Conservation (phyloP, 2,888 invertebrate genomes). For the Abscondita cerata region DNA sequence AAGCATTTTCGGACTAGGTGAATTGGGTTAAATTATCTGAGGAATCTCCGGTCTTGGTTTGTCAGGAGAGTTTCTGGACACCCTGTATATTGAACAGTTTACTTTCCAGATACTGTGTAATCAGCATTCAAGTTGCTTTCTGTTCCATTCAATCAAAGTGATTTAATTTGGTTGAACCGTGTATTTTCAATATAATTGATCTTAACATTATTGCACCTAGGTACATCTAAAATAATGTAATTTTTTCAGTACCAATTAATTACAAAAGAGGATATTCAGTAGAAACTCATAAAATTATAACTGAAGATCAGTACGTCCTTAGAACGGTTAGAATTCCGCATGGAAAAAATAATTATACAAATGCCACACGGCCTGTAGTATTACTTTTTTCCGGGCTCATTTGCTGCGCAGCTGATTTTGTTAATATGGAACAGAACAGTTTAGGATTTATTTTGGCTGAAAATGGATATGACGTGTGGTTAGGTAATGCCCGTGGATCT, state of each 20-base stretch:
- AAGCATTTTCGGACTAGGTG: too few species aligned
- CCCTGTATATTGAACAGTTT: too few species aligned
- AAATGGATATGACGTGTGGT: constrained; percentile 19
- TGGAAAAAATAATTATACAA: neutral
- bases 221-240: neutral
- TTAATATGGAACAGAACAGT: neutral
- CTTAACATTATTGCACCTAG: neutral
- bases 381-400: neutral
- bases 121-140: too few species aligned
- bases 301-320: neutral
- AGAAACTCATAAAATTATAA: neutral
- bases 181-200: too few species aligned
- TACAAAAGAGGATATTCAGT: neutral
- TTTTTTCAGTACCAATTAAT: neutral
- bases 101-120: too few species aligned
- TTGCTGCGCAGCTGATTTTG: neutral
- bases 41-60: too few species aligned
- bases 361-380: neutral
- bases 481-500: constrained; percentile 12
- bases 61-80: too few species aligned
- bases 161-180: too few species aligned
- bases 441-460: constrained; percentile 10
- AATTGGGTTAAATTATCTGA: too few species aligned
- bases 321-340: neutral
- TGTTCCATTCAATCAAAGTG: too few species aligned